Evolutionary conservation across 2,888 invertebrate species (phyloP), one percentile per base, ranked within the genome.

Genomic region (Trissonchulus sp.): DNA sequence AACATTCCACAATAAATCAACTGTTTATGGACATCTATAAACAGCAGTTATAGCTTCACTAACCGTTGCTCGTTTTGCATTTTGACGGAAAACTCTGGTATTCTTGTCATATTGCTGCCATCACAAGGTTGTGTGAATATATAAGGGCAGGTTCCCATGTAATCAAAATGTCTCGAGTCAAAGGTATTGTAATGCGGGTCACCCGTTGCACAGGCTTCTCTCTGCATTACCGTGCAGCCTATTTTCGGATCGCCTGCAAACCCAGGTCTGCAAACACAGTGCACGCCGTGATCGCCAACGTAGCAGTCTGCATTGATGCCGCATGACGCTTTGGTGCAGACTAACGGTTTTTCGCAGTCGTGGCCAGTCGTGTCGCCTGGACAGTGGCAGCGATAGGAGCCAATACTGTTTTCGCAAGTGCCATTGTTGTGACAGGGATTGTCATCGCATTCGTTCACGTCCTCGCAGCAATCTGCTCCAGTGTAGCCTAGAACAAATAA

Each of bases 361-460:
- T 88, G 85, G 1, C 94, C 94, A 84, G 93, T 93, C 82, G 88
- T 88, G 63, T 89, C 89, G 62, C 85, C 84, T 79, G 81, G 81
- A 79, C 86, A 48, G 8, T 48, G 8, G 23, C 48, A 48, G 48
- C 23, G 48, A 48, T 48, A 48, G 48, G 48, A 48, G 8, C 48
- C 48, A 48, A 23, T 8, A 23, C 8, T 48, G 23, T 48, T 48
- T 48, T 15, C 48, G 48, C 48, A 48, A 48, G 48, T 48, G 8
- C 48, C 48, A 23, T 48, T 48, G 48, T 48, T 8, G 48, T 48
- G 23, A 23, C 48, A 48, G 23, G 48, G 48, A 48, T 23, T 48
- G 48, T 48, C 8, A 8, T 15, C 8, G 23, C 48, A 48, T 48
- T 48, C 48, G 23, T 48, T 23, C 48, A 48, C 48, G 23, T 48